Base-by-base conservation (phyloP, 2,113 vertebrate genomes). In the Gnathonemus longibarbis region DNA sequence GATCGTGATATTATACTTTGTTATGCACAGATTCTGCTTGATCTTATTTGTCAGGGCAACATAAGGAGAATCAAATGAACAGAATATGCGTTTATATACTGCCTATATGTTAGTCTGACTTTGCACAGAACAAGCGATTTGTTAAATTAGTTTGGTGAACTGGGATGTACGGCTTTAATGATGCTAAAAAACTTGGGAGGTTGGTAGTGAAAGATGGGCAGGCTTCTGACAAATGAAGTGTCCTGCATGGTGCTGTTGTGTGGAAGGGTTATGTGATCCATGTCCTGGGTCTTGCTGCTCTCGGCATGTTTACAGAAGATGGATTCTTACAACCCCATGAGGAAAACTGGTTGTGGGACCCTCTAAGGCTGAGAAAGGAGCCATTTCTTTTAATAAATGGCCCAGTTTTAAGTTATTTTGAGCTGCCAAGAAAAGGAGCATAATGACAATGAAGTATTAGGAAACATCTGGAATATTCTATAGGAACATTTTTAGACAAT, bases 331-430 rank as follows among this genome's bases (percentile, higher is more conserved):
- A 19, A 62, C 39, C 42, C 15, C 58, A 24, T 45, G 21, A 66
- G 56, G 87, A 88, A 88, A 88, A 70, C 62, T 66, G 87, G 58
- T 45, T 88, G 42, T 45, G n/a, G 50, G 49, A 48, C 11, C n/a
- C 46, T 27, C 7, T 86, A 27, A 13, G 7, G 52, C 52, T 24
- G 42, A 35, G 45, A n/a, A 86, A 35, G 45, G 39, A n/a, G 39
- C 5, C 35, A 49, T 66, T 45, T 19, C n/a, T 27, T 17, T 35
- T 66, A 42, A 70, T 19, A 86, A 86, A 85, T 52, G 39, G 80
- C 83, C 24, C 45, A 5, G 52, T 48, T 87, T 52, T 88, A 89
- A 48, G 62, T 74, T 39, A 24, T 27, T n/a, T 17, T 49, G 31
- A 89, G 49, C 21, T 31, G 35, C 15, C 13, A 48, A 21, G 46